Evolutionary conservation across 2,888 invertebrate species (phyloP).

Genomic region (Rhagonycha lutea): DNA sequence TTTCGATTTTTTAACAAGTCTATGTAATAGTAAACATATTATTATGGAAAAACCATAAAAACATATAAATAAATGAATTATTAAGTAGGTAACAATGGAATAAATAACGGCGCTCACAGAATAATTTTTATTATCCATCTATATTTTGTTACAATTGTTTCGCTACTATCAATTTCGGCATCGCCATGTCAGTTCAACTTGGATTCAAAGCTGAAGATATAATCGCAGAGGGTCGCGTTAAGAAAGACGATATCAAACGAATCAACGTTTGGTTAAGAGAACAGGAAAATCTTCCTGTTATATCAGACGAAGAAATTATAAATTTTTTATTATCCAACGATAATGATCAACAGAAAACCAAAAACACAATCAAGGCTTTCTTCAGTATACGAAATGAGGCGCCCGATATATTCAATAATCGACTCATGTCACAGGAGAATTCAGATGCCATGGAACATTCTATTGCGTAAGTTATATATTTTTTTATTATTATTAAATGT

Average conservation of each 20-base stretch:
- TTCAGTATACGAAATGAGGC: conserved; percentile 62
- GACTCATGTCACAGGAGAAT: conserved; percentile 32
- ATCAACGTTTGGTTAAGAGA: conserved; percentile 38
- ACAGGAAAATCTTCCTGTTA: conserved; percentile 38
- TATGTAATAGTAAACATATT: no score
- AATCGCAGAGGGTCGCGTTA: not conserved
- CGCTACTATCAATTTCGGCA: not conserved
- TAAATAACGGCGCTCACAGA: not conserved
- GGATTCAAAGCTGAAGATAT: conserved; percentile 1
- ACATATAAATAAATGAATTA: not conserved
- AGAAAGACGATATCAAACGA: not conserved
- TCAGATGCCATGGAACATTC: conserved; percentile 55
- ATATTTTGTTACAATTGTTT: not conserved
- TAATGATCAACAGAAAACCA: conserved; percentile 62
- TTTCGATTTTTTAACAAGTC: no score
- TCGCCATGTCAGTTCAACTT: not conserved
- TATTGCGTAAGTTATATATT: not conserved
- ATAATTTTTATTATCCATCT: not conserved
- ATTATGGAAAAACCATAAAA: not conserved
- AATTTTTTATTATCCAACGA: conserved; percentile 63
- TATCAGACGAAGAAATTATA: conserved; percentile 65
- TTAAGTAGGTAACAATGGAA: not conserved
- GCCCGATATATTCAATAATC: conserved; percentile 66
- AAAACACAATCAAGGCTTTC: conserved; percentile 66
- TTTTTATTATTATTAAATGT: not conserved